Conservation (phyloP, 2,113 vertebrate species). For the Peromyscus californicus region DNA sequence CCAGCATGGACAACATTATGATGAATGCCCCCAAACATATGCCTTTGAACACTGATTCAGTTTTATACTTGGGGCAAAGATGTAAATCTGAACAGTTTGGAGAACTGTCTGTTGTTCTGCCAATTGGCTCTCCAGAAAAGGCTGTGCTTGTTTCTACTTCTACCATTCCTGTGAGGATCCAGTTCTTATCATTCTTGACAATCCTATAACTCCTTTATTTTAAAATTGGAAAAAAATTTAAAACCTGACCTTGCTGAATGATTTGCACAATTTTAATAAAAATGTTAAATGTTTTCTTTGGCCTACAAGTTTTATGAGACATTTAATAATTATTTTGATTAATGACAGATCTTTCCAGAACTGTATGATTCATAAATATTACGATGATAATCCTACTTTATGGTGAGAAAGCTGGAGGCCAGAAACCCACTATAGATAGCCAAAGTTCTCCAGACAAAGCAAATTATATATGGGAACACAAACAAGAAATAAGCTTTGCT, state of each 20-base stretch:
- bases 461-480: slow-evolving; percentile 18
- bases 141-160: neutral
- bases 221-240: neutral
- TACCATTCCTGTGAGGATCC: neutral
- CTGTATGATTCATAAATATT: slow-evolving; percentile 25
- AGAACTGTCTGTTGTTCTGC: slow-evolving; percentile 49
- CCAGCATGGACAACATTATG: neutral
- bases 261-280: slow-evolving; percentile 57
- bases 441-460: slow-evolving; percentile 44
- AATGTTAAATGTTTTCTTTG: slow-evolving; percentile 54
- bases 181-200: slow-evolving; percentile 49
- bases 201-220: neutral
- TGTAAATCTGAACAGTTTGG: slow-evolving; percentile 27
- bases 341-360: slow-evolving; percentile 49
- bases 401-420: slow-evolving; percentile 22
- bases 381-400: slow-evolving; percentile 61
- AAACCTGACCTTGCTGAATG: slow-evolving; percentile 49
- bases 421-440: slow-evolving; percentile 42
- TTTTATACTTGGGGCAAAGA: slow-evolving; percentile 44
- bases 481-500: slow-evolving; percentile 52
- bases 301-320: slow-evolving; percentile 49
- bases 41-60: neutral
- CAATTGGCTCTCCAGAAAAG: slow-evolving; percentile 20
- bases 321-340: slow-evolving; percentile 65
- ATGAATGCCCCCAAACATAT: neutral